These are phyloP conservation scores for Melanchra persicariae DNA, from an alignment of 2,888 invertebrate species.

Conservation along the genomic window DNA sequence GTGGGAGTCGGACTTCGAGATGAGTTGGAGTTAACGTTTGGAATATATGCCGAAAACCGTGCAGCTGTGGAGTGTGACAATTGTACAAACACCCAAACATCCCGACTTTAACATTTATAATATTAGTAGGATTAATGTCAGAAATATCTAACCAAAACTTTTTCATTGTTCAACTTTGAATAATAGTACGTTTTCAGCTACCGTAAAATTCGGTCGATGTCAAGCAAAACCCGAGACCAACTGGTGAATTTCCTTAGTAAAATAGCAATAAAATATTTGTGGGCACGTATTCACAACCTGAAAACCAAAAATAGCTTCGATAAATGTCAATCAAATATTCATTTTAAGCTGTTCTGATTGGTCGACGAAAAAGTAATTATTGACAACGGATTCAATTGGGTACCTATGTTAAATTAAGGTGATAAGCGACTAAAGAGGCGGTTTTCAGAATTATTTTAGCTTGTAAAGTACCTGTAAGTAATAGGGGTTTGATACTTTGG, in stretches of 20 bases:
- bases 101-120: too few species aligned
- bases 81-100: not conserved
- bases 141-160: not conserved
- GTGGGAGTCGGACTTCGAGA: too few species aligned
- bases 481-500: too few species aligned
- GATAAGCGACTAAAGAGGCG: too few species aligned
- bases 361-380: not conserved
- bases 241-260: not conserved
- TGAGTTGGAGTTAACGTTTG: too few species aligned
- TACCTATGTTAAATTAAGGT: not conserved
- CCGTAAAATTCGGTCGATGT: not conserved
- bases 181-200: slow-evolving; percentile 4
- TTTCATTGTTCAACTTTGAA: not conserved
- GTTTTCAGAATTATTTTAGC: too few species aligned
- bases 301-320: slow-evolving; percentile 8
- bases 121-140: not conserved
- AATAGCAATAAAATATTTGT: slow-evolving; percentile 2
- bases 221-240: slow-evolving; percentile 4
- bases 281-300: not conserved
- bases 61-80: not conserved
- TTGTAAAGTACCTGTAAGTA: too few species aligned
- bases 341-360: slow-evolving; percentile 6
- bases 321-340: slow-evolving; percentile 18
- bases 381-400: slow-evolving; percentile 6
- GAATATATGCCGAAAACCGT: too few species aligned